Percentiles rank a stretch among this genome's conserved stretches.
phyloP scores from a whole-genome alignment of 2,888 invertebrate genomes.

The Rhynchonema sp. region DNA sequence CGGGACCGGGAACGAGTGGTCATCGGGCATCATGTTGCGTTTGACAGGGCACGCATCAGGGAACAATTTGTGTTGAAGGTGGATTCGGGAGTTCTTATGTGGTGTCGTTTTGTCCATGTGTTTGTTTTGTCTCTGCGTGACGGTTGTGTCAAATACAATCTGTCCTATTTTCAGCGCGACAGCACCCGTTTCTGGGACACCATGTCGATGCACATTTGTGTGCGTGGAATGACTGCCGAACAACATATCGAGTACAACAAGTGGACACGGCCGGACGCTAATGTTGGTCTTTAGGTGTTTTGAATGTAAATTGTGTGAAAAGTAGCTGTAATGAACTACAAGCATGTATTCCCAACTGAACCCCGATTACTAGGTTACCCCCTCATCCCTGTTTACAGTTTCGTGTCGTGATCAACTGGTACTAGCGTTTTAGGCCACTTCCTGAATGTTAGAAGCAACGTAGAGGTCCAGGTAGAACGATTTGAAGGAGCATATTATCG shows the following conservation, averaged over 20 bases:
- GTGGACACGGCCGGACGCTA: too few species aligned
- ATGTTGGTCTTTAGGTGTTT: background rate
- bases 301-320: background rate
- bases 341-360: too few species aligned
- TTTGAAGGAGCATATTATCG: too few species aligned
- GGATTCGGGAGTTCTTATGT: too few species aligned
- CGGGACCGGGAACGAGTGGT: background rate
- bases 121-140: too few species aligned
- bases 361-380: too few species aligned
- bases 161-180: background rate
- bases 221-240: background rate
- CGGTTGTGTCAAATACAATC: background rate
- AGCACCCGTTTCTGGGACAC: background rate
- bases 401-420: too few species aligned
- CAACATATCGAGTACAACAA: background rate
- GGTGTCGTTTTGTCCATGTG: too few species aligned
- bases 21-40: background rate
- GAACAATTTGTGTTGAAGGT: background rate
- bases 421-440: too few species aligned
- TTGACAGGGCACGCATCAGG: background rate
- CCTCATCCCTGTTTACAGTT: too few species aligned
- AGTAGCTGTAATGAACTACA: background rate
- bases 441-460: too few species aligned
- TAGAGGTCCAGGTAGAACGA: too few species aligned
- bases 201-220: background rate